phyloP scores from a whole-genome alignment of 2,888 invertebrate species.

The Drosophila falleni region DNA sequence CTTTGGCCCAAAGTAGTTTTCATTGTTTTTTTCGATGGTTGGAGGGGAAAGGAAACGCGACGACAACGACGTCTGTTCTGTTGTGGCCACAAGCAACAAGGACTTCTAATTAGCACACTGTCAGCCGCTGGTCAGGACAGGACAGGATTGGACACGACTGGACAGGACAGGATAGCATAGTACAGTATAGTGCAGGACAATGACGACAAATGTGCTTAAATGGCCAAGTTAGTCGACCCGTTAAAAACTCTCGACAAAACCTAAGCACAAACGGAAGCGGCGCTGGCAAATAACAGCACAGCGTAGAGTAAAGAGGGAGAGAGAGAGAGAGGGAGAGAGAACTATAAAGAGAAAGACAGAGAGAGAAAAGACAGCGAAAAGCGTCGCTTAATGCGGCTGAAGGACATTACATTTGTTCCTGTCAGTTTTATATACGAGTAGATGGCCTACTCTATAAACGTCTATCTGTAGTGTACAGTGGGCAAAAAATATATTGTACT shows the following conservation, averaged over 20 bases:
- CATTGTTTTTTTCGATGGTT: slow-evolving; percentile 68
- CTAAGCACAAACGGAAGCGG: slow-evolving; percentile 61
- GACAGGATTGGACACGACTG: slow-evolving; percentile 23
- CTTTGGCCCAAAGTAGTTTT: slow-evolving; percentile 78
- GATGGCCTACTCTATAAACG: slow-evolving; percentile 22
- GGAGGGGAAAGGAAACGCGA: not conserved
- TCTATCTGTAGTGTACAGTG: slow-evolving; percentile 34
- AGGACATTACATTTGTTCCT: slow-evolving; percentile 66
- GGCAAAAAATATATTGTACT: slow-evolving; percentile 7
- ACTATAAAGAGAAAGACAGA: not conserved
- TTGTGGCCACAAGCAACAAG: slow-evolving; percentile 82
- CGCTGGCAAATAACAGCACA: slow-evolving; percentile 54
- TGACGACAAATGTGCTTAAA: slow-evolving; percentile 80
- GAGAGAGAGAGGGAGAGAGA: too few relatives aligned
- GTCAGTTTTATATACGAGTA: slow-evolving; percentile 46
- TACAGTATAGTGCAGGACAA: slow-evolving; percentile 42
- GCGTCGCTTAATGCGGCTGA: slow-evolving; percentile 54
- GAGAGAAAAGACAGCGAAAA: not conserved
- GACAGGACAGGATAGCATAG: slow-evolving; percentile 9
- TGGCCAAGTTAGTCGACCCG: slow-evolving; percentile 76
- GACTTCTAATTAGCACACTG: slow-evolving; percentile 82
- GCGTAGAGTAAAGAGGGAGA: not conserved
- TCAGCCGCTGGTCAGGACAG: slow-evolving; percentile 62
- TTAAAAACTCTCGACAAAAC: slow-evolving; percentile 72
- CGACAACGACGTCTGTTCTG: slow-evolving; percentile 67